Evolutionary conservation across 2,113 vertebrate species (phyloP).

Genomic region (Xerus inauris): DNA sequence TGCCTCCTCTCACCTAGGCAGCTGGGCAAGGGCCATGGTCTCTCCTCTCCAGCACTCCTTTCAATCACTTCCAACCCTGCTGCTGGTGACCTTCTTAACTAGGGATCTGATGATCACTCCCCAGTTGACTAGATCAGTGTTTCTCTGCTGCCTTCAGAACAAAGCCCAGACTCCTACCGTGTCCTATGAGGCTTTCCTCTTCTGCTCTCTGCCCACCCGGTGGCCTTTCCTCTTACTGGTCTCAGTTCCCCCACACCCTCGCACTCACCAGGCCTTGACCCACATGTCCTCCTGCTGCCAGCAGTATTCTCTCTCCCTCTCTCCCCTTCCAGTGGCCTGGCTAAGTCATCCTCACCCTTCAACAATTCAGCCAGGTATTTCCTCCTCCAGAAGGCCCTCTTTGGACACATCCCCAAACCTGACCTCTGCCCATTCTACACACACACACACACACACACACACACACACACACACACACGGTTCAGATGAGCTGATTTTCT

Average conservation of each 20-base stretch:
- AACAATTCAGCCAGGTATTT: conserved; percentile 10
- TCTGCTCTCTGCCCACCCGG: not conserved
- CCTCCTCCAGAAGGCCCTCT: conserved; percentile 18
- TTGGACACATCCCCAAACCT: not conserved
- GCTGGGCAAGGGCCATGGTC: rapidly evolving
- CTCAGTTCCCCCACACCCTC: too few relatives aligned
- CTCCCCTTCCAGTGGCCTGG: not conserved
- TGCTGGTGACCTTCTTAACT: not conserved
- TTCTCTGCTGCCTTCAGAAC: not conserved
- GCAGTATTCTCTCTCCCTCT: not conserved
- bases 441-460: not conserved
- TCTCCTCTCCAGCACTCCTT: not conserved
- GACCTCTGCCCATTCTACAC: not conserved
- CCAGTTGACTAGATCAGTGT: not conserved
- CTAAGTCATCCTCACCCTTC: conserved; percentile 26
- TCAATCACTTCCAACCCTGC: not conserved
- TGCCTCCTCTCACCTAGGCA: not conserved
- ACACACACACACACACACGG: not conserved
- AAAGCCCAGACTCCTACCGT: not conserved
- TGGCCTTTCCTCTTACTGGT: conserved; percentile 3
- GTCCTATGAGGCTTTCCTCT: not conserved
- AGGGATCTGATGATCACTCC: not conserved
- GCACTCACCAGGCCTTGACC: not conserved
- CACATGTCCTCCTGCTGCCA: not conserved
- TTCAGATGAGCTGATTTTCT: not conserved